Evolutionary conservation across 2,113 vertebrate species (phyloP).

Genomic region (Hypanus sabinus): DNA sequence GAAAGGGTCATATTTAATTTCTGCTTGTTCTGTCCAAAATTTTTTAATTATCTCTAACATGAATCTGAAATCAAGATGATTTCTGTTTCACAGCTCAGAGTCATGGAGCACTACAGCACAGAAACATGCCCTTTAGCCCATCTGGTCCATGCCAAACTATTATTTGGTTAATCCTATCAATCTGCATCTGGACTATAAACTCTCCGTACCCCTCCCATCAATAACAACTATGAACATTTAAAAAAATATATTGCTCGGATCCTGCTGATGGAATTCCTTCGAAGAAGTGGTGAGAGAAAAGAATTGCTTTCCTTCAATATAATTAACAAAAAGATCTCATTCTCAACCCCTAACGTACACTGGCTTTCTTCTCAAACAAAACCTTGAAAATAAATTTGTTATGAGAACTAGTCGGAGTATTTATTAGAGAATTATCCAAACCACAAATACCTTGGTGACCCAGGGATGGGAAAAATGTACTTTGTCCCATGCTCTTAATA

Average conservation of each 20-base stretch:
- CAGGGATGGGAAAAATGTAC: slow-evolving; percentile 68
- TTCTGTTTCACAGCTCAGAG: not conserved
- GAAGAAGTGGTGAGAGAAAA: not conserved
- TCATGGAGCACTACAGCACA: no score
- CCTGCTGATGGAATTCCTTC: not conserved
- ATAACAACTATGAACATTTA: no score
- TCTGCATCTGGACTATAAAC: no score
- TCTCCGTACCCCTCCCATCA: no score
- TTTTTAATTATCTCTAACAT: not conserved
- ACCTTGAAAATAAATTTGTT: no score
- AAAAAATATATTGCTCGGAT: not conserved
- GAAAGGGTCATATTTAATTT: not conserved
- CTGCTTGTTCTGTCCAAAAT: no score
- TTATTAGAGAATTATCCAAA: not conserved
- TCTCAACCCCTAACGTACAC: not conserved
- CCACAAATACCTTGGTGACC: slow-evolving; percentile 64
- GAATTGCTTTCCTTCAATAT: not conserved
- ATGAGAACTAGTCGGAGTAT: not conserved
- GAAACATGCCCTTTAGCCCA: no score
- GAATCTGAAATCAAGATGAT: not conserved
- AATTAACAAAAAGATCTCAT: not conserved
- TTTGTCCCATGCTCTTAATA: slow-evolving; percentile 59
- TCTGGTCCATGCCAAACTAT: no score
- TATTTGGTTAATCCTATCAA: no score
- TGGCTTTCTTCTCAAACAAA: not conserved